These are phyloP conservation scores for Andrena hattorfiana DNA, from an alignment of 2,888 invertebrate species.

Conservation along the genomic window DNA sequence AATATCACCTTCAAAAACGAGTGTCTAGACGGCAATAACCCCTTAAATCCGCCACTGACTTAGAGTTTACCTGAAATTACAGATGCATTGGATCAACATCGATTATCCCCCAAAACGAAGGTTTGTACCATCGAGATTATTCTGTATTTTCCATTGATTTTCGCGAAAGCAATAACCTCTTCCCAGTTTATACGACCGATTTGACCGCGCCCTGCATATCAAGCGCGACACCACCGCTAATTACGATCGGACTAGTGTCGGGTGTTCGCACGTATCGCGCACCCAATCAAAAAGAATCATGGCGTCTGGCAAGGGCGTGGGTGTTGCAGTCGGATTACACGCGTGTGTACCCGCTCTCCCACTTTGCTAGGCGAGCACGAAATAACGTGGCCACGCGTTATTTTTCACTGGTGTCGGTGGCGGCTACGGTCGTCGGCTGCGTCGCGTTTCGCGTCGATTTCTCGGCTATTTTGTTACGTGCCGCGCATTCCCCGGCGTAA, in stretches of 20 bases:
- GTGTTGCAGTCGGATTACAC: conserved; percentile 38
- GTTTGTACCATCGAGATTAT: too few species aligned
- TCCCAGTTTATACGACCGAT: too few species aligned
- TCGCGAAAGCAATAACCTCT: neutral
- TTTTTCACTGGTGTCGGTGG: conserved; percentile 40
- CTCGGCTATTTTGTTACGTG: conserved; percentile 54
- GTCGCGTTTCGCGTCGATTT: conserved; percentile 52
- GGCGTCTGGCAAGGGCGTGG: conserved; percentile 31
- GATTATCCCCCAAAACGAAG: too few species aligned
- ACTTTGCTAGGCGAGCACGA: conserved; percentile 12
- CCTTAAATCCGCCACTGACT: too few species aligned
- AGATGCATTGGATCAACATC: too few species aligned
- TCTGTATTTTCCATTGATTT: neutral
- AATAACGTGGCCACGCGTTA: conserved; percentile 35
- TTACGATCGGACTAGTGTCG: conserved; percentile 21
- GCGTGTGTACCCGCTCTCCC: conserved; percentile 6
- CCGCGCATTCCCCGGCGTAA: conserved; percentile 50
- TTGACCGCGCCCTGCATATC: neutral
- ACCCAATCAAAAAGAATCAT: conserved; percentile 36
- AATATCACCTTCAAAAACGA: too few species aligned
- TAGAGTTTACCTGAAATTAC: too few species aligned
- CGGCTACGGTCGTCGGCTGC: conserved; percentile 13
- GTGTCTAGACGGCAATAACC: too few species aligned
- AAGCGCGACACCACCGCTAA: neutral
- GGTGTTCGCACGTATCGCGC: conserved; percentile 18